These are phyloP conservation scores for Bactericera cockerelli DNA, from an alignment of 1,140 invertebrate species.

Conservation along the genomic window DNA sequence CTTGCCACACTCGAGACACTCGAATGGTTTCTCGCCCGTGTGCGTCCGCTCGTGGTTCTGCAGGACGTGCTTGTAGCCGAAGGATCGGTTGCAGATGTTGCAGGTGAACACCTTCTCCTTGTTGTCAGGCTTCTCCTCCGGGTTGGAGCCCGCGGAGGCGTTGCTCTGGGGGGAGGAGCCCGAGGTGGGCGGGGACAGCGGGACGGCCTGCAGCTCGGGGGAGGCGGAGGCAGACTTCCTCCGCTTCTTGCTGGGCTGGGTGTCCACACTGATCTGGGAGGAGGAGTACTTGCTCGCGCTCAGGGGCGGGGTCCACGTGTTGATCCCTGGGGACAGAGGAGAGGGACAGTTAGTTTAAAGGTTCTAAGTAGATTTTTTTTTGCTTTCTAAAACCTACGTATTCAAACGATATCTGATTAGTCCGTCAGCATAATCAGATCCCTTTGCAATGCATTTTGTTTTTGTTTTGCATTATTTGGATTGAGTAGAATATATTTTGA, in stretches of 20 bases:
- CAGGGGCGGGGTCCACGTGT: not conserved
- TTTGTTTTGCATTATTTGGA: too few relatives aligned
- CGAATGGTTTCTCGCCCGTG: conserved; percentile 92
- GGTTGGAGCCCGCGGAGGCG: not conserved
- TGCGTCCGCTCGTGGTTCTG: conserved; percentile 95
- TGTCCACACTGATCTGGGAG: not conserved
- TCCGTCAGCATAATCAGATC: too few relatives aligned
- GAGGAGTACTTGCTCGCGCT: not conserved
- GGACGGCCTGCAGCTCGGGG: not conserved
- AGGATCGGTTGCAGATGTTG: conserved; percentile 66
- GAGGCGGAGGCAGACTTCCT: not conserved
- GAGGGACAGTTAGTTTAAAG: too few relatives aligned
- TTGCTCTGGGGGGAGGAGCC: conserved; percentile 17
- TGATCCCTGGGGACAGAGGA: not conserved
- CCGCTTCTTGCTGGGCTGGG: not conserved
- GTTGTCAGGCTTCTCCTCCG: conserved; percentile 27
- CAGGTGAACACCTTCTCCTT: conserved; percentile 75
- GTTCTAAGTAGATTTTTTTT: too few relatives aligned
- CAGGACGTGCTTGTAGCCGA: conserved; percentile 87
- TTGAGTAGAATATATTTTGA: too few relatives aligned
- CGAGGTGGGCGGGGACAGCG: conserved; percentile 18
- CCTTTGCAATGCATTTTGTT: too few relatives aligned
- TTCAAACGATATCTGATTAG: too few relatives aligned
- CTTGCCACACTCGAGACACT: conserved; percentile 86
- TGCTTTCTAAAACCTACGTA: too few relatives aligned